Percentiles rank a stretch among this genome's conserved stretches.
Evolutionary conservation across 2,113 vertebrate species (phyloP).

Genomic region (Cyanoderma ruficeps): DNA sequence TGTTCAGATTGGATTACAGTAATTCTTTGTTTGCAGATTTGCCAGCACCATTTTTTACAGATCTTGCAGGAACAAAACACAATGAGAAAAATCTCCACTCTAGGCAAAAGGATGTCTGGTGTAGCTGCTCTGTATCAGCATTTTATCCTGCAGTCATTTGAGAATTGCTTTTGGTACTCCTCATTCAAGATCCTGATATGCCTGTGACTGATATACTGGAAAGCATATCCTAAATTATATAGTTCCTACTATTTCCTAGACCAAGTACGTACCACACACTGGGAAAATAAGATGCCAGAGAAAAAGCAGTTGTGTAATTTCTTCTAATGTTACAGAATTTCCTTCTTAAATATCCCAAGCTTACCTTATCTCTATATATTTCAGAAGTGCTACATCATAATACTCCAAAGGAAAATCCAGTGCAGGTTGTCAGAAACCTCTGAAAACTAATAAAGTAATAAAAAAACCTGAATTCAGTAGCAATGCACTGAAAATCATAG

Average conservation of each 20-base stretch:
- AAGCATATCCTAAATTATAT: neutral
- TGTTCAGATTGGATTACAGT: neutral
- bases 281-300: neutral
- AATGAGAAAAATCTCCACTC: neutral
- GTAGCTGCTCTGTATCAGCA: neutral
- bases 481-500: neutral
- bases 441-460: neutral
- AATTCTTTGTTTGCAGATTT: slow-evolving; percentile 13
- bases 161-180: neutral
- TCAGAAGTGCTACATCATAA: neutral
- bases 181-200: neutral
- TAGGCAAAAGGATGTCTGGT: neutral
- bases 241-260: neutral
- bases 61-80: neutral
- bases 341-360: neutral
- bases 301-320: neutral
- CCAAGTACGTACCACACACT: neutral
- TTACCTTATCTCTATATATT: neutral
- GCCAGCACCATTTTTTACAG: neutral
- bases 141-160: neutral
- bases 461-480: neutral
- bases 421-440: neutral
- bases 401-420: neutral
- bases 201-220: neutral
- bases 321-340: neutral